These are phyloP conservation scores for Mesaphorura yosii DNA, from an alignment of 1,140 invertebrate genomes.

Conservation along the genomic window DNA sequence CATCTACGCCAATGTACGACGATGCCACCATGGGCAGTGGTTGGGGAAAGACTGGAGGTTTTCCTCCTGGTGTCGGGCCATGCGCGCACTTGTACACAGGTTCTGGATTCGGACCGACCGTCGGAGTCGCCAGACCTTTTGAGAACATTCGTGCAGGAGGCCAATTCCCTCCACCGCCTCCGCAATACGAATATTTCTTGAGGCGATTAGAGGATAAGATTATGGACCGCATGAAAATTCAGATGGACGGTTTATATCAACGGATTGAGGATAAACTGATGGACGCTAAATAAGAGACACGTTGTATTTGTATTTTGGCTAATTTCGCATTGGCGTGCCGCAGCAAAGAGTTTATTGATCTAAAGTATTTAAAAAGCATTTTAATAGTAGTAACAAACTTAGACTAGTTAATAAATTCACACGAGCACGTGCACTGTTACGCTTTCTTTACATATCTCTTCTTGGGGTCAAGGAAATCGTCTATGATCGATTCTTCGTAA, in stretches of 20 bases:
- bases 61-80: neutral
- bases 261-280: slow-evolving; percentile 25
- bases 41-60: no score
- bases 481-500: slow-evolving; percentile 24
- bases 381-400: no score
- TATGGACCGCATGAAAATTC: slow-evolving; percentile 31
- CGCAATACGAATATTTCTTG: slow-evolving; percentile 15
- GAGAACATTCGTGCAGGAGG: neutral
- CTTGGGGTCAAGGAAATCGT: slow-evolving; percentile 17
- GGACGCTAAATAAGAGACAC: slow-evolving; percentile 8
- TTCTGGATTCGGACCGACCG: neutral
- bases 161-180: neutral
- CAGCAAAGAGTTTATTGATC: no score
- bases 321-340: neutral
- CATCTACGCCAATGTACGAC: neutral
- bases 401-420: no score
- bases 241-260: slow-evolving; percentile 29
- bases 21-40: no score
- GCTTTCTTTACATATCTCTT: slow-evolving; percentile 15
- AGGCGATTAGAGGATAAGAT: slow-evolving; percentile 29
- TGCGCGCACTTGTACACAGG: neutral
- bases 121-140: neutral
- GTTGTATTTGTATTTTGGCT: neutral
- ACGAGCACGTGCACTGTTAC: slow-evolving; percentile 10
- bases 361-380: no score